Evolutionary conservation across 2,888 invertebrate genomes (phyloP).

Genomic region (Polymixis lichenea): DNA sequence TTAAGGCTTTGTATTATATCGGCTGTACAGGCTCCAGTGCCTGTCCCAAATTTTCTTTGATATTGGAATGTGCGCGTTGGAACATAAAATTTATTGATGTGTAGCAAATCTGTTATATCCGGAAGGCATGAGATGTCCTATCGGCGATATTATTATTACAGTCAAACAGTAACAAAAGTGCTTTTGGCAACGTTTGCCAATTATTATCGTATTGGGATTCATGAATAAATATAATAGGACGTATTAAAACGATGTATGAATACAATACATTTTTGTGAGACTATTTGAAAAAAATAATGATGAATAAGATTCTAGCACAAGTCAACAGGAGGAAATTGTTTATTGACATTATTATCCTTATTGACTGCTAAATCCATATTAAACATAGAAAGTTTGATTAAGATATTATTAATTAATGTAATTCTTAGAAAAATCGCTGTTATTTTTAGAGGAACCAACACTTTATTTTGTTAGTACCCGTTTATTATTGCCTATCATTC

Average conservation of each 20-base stretch:
- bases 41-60: conserved; percentile 46
- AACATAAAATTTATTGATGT: conserved; percentile 52
- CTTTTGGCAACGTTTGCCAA: conserved; percentile 43
- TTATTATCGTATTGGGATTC: conserved; percentile 17
- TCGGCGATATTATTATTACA: conserved; percentile 43
- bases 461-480: background rate
- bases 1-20: conserved; percentile 55
- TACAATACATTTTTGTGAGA: background rate
- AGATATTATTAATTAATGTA: background rate
- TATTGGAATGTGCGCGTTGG: conserved; percentile 42
- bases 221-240: conserved; percentile 7
- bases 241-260: background rate
- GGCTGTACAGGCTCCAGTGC: conserved; percentile 7
- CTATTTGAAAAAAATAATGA: background rate
- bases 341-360: background rate
- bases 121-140: conserved; percentile 30
- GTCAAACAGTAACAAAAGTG: conserved; percentile 10
- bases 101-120: conserved; percentile 43
- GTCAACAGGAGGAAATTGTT: conserved; percentile 7
- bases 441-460: background rate
- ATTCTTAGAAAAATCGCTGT: background rate
- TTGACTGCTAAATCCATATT: background rate
- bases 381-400: conserved; percentile 6
- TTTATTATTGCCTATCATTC: background rate
- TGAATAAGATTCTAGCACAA: background rate